Percentiles rank a stretch among this genome's conserved stretches.
These are phyloP conservation scores for Dexiosoma caninum DNA, from an alignment of 2,888 invertebrate genomes.

Conservation along the genomic window DNA sequence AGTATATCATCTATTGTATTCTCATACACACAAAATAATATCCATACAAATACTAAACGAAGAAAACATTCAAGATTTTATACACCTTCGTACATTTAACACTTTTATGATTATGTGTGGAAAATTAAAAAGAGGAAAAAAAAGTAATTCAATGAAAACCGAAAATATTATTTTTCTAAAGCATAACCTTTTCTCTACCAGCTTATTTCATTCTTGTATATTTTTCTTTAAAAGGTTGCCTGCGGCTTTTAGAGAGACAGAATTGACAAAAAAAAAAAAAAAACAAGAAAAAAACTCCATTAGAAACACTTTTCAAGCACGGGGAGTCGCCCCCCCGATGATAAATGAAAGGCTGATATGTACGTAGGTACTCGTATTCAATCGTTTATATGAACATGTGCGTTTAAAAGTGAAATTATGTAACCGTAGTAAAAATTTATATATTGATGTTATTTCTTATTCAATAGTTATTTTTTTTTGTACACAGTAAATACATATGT, in stretches of 20 bases:
- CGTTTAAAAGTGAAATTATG: background rate
- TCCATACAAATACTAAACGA: background rate
- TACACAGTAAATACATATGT: too few relatives aligned
- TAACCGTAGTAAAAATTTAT: background rate
- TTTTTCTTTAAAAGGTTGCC: slow-evolving; percentile 43
- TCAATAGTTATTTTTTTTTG: slow-evolving; percentile 16
- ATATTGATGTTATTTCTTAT: background rate
- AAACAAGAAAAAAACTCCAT: background rate
- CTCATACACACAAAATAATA: background rate
- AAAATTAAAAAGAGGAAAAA: slow-evolving; percentile 32
- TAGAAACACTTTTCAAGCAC: background rate
- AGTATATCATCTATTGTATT: background rate
- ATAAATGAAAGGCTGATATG: background rate
- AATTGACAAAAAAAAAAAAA: slow-evolving; percentile 3
- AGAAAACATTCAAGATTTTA: slow-evolving; percentile 23
- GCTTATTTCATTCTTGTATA: slow-evolving; percentile 13
- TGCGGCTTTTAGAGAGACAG: slow-evolving; percentile 43
- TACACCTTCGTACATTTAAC: background rate
- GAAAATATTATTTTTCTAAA: background rate
- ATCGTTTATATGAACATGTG: background rate
- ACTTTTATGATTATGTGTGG: slow-evolving; percentile 16
- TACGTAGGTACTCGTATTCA: background rate
- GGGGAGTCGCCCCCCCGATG: background rate
- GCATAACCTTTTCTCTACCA: background rate
- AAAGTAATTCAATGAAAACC: slow-evolving; percentile 2